These are phyloP conservation scores for Scotopteryx bipunctaria DNA, from an alignment of 2,888 invertebrate genomes.

Conservation along the genomic window DNA sequence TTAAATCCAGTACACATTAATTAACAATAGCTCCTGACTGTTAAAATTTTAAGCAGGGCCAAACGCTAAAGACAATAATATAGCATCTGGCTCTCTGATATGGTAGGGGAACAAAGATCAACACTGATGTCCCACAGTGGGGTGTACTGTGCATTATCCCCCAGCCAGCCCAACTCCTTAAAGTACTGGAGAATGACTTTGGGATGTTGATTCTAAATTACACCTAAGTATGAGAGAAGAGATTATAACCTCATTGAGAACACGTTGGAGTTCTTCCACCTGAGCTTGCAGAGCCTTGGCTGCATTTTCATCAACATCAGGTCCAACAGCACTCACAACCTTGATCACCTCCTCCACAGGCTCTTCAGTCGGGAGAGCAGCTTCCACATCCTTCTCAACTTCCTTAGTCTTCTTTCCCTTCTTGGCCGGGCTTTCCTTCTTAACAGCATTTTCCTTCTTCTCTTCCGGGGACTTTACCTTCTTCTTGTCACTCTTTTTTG, in stretches of 20 bases:
- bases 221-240: too few relatives aligned
- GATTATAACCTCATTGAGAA: constrained; percentile 71
- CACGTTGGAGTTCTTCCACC: constrained; percentile 74
- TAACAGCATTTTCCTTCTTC: constrained; percentile 53
- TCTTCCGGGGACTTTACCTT: constrained; percentile 85
- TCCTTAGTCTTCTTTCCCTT: constrained; percentile 77
- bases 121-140: too few relatives aligned
- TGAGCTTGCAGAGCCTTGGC: constrained; percentile 74
- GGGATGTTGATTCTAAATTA: too few relatives aligned
- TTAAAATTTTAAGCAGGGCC: too few relatives aligned
- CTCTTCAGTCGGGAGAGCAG: constrained; percentile 53
- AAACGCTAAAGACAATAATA: too few relatives aligned
- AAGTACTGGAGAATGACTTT: too few relatives aligned
- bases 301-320: constrained; percentile 69
- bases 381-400: constrained; percentile 62
- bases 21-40: too few relatives aligned
- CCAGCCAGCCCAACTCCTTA: too few relatives aligned
- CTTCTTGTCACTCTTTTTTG: constrained; percentile 88
- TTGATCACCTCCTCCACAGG: constrained; percentile 69
- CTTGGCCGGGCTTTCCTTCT: constrained; percentile 77
- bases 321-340: constrained; percentile 71
- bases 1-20: too few relatives aligned
- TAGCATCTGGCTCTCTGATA: too few relatives aligned
- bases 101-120: too few relatives aligned
- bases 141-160: too few relatives aligned